These are phyloP conservation scores for Otolemur garnettii DNA, from an alignment of 2,113 vertebrate species.

Conservation along the genomic window DNA sequence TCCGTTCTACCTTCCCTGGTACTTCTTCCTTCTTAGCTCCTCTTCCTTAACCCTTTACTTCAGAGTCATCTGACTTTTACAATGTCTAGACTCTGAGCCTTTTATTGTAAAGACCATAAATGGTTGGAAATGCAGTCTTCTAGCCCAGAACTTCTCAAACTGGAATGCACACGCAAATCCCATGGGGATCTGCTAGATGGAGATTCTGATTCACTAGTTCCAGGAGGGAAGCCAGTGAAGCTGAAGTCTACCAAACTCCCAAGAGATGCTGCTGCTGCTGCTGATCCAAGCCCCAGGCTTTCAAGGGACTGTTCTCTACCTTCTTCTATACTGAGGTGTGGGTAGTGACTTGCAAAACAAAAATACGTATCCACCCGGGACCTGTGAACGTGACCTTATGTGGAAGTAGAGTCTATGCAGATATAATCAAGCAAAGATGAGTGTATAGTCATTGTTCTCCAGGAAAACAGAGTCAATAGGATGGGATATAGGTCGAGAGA, in stretches of 20 bases:
- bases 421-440: constrained; percentile 10
- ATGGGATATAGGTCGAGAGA: neutral
- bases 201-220: neutral
- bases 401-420: neutral
- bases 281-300: neutral
- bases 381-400: neutral
- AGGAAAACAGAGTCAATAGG: neutral
- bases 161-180: neutral
- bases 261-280: neutral
- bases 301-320: neutral
- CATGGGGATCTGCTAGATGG: neutral
- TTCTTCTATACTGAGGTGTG: neutral
- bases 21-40: neutral
- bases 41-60: constrained; percentile 52
- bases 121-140: constrained; percentile 25
- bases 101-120: neutral
- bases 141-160: neutral
- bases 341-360: neutral
- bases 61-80: neutral
- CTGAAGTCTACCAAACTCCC: neutral
- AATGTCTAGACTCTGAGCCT: neutral
- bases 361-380: neutral
- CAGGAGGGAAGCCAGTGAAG: neutral
- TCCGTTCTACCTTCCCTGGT: neutral
- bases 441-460: neutral